Evolutionary conservation across 2,888 invertebrate genomes (phyloP).

Genomic region (Chorisops tibialis): DNA sequence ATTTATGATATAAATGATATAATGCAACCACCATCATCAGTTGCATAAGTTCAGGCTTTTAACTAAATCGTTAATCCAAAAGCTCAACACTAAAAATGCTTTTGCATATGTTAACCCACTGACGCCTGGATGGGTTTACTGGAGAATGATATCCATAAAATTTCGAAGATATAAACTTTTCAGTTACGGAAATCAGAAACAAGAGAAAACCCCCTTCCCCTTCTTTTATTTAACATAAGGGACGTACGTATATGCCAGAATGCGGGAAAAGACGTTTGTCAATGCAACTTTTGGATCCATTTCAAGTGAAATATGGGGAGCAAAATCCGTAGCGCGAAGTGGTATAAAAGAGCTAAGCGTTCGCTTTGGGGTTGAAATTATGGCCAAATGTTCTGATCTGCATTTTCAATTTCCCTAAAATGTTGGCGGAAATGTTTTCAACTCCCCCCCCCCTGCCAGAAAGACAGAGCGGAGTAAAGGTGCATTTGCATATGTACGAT

Average conservation of each 20-base stretch:
- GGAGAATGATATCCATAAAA: constrained; percentile 16
- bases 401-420: constrained; percentile 27
- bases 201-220: constrained; percentile 11
- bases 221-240: constrained; percentile 23
- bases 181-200: constrained; percentile 24
- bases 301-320: not conserved
- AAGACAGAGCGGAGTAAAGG: no score
- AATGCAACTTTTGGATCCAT: not conserved
- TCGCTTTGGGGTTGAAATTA: not conserved
- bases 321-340: no score
- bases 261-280: not conserved
- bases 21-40: no score
- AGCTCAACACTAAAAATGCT: not conserved
- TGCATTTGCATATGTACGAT: no score
- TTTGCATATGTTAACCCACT: not conserved
- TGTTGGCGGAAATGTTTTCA: constrained; percentile 14
- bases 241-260: not conserved
- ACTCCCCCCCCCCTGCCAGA: no score
- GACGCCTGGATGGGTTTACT: no score
- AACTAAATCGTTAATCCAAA: constrained; percentile 16
- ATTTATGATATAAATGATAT: no score
- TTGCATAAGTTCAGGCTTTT: constrained; percentile 23
- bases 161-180: constrained; percentile 24
- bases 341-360: no score
- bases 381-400: constrained; percentile 9